Conservation (phyloP, 2,113 vertebrate genomes). For the Buteo buteo region DNA sequence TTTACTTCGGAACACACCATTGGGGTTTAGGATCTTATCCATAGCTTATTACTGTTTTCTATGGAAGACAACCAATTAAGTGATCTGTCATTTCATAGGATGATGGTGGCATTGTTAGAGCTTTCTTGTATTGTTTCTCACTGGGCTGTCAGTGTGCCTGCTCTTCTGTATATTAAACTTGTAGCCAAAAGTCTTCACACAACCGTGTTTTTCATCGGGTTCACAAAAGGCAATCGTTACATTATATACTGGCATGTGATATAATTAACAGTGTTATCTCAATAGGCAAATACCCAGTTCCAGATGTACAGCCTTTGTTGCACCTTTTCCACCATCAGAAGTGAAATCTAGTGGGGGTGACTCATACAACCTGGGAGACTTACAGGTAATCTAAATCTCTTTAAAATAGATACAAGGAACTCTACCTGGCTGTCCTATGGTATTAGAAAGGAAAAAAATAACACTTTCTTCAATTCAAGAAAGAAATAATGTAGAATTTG, state of each 20-base stretch:
- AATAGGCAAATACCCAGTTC: constrained; percentile 59
- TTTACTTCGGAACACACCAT: not conserved
- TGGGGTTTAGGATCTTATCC: not conserved
- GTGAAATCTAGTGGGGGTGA: constrained; percentile 50
- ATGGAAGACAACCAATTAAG: not conserved
- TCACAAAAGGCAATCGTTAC: not conserved
- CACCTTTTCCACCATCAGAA: constrained; percentile 20
- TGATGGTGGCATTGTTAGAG: not conserved
- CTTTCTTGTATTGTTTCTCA: not conserved
- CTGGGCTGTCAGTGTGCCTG: not conserved
- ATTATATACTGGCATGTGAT: not conserved
- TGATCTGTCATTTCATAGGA: not conserved
- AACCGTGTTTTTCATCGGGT: not conserved
- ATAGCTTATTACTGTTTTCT: not conserved
- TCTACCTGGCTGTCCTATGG: not conserved
- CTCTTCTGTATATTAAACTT: not conserved
- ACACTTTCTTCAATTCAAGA: not conserved
- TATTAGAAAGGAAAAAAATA: not conserved
- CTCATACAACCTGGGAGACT: not conserved
- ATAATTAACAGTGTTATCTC: constrained; percentile 27
- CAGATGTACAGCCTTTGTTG: constrained; percentile 25
- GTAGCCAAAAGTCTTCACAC: not conserved
- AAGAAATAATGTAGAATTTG: not conserved
- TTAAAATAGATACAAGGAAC: not conserved
- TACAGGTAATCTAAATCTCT: constrained; percentile 65